Evolutionary conservation across 2,888 invertebrate genomes (phyloP), one percentile per base, ranked within the genome.

Genomic region (Caradrina kadenii): DNA sequence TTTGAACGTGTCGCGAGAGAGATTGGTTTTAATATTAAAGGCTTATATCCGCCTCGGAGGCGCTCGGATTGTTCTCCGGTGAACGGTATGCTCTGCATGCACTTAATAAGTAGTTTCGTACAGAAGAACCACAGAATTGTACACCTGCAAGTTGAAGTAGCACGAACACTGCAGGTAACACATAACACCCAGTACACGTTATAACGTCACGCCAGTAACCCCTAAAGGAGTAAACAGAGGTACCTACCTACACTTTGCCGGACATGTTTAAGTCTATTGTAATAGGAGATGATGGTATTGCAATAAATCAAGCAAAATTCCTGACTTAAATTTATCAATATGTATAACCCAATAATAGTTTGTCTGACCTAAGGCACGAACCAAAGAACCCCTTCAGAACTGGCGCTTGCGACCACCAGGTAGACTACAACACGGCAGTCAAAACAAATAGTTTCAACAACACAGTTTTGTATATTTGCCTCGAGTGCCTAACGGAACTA

Each of bases 11-110:
- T 81, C 82, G 77, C 69, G 53, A 53, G 72, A 79, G 79, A 80
- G 79, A 85, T 86, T 82, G 82, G 79, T 81, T 87, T 89, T 88
- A 89, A 89, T 90, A 89, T 90, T 89, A 90, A 89, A 88, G 80
- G 89, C 86, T 88, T 87, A 87, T 85, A 86, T 86, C 84, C 85
- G 85, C 76, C 81, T 79, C 76, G 68, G 72, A 63, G 69, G 70
- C 49, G 55, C 60, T 60, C 39, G 63, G 75, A 67, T 79, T 81
- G 73, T 74, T 79, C 81, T 70, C 62, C 48, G 54, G 68, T 76
- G 48, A 63, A 63, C 70, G 45, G 65, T 65, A 70, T 48, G 52
- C 50, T 76, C 21, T 53, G 35, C 65, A 60, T 69, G 76, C 76
- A 70, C 26, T 54, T 42, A 17, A 19, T 49, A 31, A 10, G 6